phyloP scores from a whole-genome alignment of 2,888 invertebrate genomes.

The Platycheirus albimanus region DNA sequence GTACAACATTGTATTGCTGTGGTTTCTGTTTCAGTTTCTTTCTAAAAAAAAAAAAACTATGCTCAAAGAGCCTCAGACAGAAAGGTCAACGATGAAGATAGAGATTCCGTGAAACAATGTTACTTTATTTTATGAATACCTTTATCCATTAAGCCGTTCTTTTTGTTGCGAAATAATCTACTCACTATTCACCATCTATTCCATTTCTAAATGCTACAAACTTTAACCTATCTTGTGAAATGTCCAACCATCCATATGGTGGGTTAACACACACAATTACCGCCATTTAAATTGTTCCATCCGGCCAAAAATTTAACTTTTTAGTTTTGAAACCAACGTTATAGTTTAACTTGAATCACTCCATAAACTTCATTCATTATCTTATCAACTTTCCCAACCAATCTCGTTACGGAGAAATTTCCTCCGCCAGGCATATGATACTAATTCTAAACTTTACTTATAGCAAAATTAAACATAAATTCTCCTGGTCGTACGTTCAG shows the following conservation, averaged over 20 bases:
- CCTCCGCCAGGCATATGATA: constrained; percentile 44
- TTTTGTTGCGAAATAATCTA: no score
- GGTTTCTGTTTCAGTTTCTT: no score
- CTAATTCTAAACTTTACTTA: constrained; percentile 44
- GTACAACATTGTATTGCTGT: no score
- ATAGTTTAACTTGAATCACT: constrained; percentile 31
- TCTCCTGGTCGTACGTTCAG: not conserved
- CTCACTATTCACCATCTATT: no score
- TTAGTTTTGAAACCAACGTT: constrained; percentile 25
- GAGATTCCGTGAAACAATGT: no score
- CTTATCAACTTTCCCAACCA: constrained; percentile 25
- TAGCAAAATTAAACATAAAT: constrained; percentile 26
- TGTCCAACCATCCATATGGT: constrained; percentile 4
- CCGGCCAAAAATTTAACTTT: not conserved
- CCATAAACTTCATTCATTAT: constrained; percentile 40
- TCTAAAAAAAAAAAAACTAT: no score
- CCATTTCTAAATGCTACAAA: no score
- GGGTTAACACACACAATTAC: constrained; percentile 3
- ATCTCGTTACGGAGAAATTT: constrained; percentile 8
- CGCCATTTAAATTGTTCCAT: not conserved
- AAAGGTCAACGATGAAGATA: no score
- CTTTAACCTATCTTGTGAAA: no score
- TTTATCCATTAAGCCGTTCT: no score
- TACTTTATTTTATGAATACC: no score
- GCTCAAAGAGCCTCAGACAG: no score